phyloP scores from a whole-genome alignment of 1,140 invertebrate genomes.

The Gryon sp. region DNA sequence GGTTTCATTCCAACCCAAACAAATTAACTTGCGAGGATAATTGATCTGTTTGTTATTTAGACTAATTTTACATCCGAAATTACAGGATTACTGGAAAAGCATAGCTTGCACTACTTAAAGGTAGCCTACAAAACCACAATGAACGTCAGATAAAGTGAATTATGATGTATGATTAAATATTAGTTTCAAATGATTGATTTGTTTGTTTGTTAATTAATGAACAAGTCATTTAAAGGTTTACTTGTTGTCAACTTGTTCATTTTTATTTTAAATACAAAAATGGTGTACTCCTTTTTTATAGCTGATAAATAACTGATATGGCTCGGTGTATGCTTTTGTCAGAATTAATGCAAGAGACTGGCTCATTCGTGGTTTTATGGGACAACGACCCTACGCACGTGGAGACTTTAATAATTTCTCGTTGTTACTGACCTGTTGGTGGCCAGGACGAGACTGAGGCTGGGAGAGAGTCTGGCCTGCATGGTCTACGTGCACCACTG shows the following conservation, averaged over 20 bases:
- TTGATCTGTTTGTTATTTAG: too few species aligned
- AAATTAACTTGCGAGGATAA: too few species aligned
- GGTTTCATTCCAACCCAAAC: too few species aligned
- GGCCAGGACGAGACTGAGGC: conserved; percentile 79
- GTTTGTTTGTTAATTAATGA: too few species aligned
- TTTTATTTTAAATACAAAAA: too few species aligned
- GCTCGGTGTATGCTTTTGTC: conserved; percentile 46
- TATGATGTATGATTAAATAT: too few species aligned
- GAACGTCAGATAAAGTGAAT: conserved; percentile 13
- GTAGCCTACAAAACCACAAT: conserved; percentile 49
- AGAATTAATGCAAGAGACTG: conserved; percentile 54
- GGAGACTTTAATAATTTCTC: conserved; percentile 69
- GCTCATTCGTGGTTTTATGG: conserved; percentile 62
- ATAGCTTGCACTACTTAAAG: conserved; percentile 32
- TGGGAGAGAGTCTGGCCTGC: conserved; percentile 79
- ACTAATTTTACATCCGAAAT: too few species aligned
- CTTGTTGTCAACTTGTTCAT: neutral
- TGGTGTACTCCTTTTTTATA: conserved; percentile 26
- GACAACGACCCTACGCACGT: conserved; percentile 57
- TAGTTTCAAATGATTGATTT: too few species aligned
- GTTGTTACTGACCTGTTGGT: conserved; percentile 79
- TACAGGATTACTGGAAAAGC: too few species aligned
- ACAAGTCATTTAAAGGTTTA: too few species aligned
- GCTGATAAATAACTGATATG: conserved; percentile 55
- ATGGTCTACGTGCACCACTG: conserved; percentile 79